These are phyloP conservation scores for Botia almorhae DNA, from an alignment of 2,797 vertebrate species.

Conservation along the genomic window DNA sequence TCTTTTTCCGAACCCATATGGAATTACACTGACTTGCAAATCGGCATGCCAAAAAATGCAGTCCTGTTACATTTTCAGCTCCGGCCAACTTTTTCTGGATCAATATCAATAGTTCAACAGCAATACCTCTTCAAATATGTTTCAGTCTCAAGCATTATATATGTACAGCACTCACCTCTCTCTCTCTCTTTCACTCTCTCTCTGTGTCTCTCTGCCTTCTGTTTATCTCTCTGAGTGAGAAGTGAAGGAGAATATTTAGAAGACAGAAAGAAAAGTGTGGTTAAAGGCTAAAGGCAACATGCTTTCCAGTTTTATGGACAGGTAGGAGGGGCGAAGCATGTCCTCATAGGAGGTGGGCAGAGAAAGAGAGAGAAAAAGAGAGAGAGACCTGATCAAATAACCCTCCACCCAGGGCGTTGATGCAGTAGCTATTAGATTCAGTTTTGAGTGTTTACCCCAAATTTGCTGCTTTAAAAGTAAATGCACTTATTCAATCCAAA, in stretches of 20 bases:
- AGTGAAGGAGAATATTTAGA: conserved; percentile 38
- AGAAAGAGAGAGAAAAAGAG: conserved; percentile 23
- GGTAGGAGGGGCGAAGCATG: conserved; percentile 88
- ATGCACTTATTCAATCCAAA: conserved; percentile 40
- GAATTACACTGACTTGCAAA: neutral
- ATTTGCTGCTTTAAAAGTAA: neutral
- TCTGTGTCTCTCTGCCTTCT: conserved; percentile 8
- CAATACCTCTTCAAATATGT: neutral
- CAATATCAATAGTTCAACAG: neutral
- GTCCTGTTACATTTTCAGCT: neutral
- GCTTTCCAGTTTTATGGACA: conserved; percentile 93
- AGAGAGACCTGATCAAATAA: neutral
- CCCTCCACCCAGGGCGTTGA: conserved; percentile 17
- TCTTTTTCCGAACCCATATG: neutral
- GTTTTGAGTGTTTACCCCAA: neutral
- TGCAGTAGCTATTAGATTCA: conserved; percentile 13
- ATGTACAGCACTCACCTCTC: conserved; percentile 42
- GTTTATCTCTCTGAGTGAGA: conserved; percentile 39
- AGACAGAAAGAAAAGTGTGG: conserved; percentile 44
- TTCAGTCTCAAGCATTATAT: neutral
- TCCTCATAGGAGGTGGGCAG: conserved; percentile 82
- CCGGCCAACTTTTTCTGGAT: neutral
- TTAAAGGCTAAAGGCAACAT: conserved; percentile 77
- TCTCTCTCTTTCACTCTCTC: no score
- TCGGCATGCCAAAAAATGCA: neutral